Percentiles rank a stretch among this genome's conserved stretches.
phyloP scores from a whole-genome alignment of 1,140 invertebrate species.

The Notospermus geniculatus region DNA sequence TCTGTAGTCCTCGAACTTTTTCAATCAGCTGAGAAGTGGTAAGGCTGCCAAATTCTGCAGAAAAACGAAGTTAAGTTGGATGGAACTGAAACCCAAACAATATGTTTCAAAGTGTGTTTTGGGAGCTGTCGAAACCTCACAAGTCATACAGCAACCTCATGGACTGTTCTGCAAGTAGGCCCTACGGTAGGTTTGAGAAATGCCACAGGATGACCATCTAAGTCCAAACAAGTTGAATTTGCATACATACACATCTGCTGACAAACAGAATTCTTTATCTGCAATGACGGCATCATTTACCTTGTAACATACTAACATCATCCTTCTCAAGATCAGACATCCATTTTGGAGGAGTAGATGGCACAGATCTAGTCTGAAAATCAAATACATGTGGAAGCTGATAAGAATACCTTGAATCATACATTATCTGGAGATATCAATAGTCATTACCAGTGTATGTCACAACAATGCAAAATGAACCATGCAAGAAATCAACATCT shows the following conservation, averaged over 20 bases:
- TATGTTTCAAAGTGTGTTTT: too few species aligned
- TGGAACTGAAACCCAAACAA: too few species aligned
- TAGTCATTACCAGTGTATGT: not conserved
- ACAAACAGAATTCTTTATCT: too few species aligned
- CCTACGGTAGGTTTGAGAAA: too few species aligned
- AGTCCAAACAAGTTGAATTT: too few species aligned
- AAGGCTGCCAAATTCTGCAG: constrained; percentile 74
- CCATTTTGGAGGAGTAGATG: constrained; percentile 50
- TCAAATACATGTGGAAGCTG: constrained; percentile 30
- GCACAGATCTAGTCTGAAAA: constrained; percentile 32
- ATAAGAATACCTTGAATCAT: constrained; percentile 41
- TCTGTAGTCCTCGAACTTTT: constrained; percentile 90
- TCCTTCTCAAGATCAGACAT: constrained; percentile 60
- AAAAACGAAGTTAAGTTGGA: not conserved
- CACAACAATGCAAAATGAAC: not conserved
- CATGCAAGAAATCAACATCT: not conserved
- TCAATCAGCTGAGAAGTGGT: constrained; percentile 77
- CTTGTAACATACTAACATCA: constrained; percentile 70
- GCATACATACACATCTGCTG: too few species aligned
- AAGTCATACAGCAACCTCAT: too few species aligned
- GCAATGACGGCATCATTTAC: too few species aligned
- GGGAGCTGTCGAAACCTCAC: too few species aligned
- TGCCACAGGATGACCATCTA: too few species aligned
- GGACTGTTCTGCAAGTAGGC: too few species aligned
- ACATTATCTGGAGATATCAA: not conserved